Percentiles rank a stretch among this genome's conserved stretches.
Evolutionary conservation across 2,113 vertebrate genomes (phyloP).

Genomic region (Microcebus tavaratra): DNA sequence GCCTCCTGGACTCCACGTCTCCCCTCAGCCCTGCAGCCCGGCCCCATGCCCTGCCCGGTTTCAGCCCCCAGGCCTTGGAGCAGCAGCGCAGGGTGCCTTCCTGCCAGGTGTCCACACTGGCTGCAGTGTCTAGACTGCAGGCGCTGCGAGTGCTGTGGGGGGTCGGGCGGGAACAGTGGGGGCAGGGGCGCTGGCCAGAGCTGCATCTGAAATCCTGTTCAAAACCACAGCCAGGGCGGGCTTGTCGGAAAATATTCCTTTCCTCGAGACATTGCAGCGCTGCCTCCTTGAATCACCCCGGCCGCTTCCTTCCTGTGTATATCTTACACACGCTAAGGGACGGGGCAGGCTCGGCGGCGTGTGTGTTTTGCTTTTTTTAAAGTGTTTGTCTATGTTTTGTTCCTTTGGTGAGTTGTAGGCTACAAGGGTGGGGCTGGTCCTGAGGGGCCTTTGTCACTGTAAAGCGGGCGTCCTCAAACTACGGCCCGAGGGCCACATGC

Average conservation of each 20-base stretch:
- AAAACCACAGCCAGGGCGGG: conserved; percentile 54
- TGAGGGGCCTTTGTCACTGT: neutral
- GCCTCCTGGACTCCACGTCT: neutral
- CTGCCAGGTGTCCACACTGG: neutral
- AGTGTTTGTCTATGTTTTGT: neutral
- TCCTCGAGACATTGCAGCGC: neutral
- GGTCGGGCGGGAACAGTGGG: neutral
- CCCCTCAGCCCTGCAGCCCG: neutral
- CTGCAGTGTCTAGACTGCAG: conserved; percentile 34
- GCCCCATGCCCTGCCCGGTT: neutral
- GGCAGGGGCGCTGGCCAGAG: neutral
- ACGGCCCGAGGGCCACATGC: too few relatives aligned
- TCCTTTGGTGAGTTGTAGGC: neutral
- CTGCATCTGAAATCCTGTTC: neutral
- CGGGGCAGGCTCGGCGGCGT: neutral
- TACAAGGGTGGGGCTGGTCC: neutral
- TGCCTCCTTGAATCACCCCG: conserved; percentile 48
- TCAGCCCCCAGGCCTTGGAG: neutral
- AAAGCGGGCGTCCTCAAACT: too few relatives aligned
- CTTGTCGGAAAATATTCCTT: conserved; percentile 53
- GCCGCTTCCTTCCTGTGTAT: conserved; percentile 76
- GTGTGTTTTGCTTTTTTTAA: conserved; percentile 22
- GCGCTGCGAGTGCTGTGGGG: neutral
- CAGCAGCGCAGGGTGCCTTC: neutral
- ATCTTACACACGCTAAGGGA: neutral